Conservation (phyloP, 2,797 vertebrate species). For the Esox masquinongy region DNA sequence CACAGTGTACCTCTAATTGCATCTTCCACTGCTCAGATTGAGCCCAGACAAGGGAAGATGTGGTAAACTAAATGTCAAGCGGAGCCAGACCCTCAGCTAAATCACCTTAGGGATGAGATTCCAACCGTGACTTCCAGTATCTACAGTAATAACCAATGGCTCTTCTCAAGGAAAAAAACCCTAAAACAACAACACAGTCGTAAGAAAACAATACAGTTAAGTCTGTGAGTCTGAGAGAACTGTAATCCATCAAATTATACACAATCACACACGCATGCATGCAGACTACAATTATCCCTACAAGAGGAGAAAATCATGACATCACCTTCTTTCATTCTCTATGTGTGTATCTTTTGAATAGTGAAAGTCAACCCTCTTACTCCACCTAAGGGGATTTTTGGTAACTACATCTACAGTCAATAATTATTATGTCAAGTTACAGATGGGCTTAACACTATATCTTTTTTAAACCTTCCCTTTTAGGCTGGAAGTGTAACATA, state of each 20-base stretch:
- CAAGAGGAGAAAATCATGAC: conserved; percentile 69
- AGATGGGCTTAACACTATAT: background rate
- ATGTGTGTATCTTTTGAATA: conserved; percentile 45
- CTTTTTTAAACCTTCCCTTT: no score
- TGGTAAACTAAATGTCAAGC: conserved; percentile 56
- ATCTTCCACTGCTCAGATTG: conserved; percentile 37
- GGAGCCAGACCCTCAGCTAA: conserved; percentile 47
- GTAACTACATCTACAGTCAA: conserved; percentile 37
- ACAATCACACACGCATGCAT: conserved; percentile 25
- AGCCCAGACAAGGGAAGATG: conserved; percentile 48
- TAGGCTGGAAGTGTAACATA: no score
- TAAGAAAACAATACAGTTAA: conserved; percentile 2
- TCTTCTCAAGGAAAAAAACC: conserved; percentile 44
- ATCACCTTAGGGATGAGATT: conserved; percentile 59
- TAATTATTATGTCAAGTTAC: background rate
- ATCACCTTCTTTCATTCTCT: conserved; percentile 68
- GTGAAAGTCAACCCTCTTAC: conserved; percentile 58
- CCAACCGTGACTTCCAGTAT: conserved; percentile 46
- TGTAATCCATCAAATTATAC: background rate
- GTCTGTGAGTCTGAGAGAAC: background rate
- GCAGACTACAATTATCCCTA: conserved; percentile 38
- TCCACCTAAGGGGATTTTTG: conserved; percentile 65
- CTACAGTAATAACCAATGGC: conserved; percentile 34
- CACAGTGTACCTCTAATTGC: conserved; percentile 46
- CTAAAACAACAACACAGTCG: conserved; percentile 33